Conservation (phyloP, 2,888 invertebrate genomes). For the Protophormia terraenovae region DNA sequence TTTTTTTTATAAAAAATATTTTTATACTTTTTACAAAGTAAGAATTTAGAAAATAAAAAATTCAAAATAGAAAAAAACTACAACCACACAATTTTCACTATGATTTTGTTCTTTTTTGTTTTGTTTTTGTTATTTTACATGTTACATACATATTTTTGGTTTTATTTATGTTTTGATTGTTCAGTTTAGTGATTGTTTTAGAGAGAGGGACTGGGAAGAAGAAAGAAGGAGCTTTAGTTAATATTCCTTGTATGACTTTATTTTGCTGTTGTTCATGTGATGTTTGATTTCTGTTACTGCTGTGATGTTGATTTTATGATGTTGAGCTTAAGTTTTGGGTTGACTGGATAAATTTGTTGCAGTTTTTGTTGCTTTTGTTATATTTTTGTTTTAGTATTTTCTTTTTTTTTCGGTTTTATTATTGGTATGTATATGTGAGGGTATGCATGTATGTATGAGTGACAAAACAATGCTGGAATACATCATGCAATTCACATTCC, state of each 20-base stretch:
- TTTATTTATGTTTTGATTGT: constrained; percentile 51
- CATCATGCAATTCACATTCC: not conserved
- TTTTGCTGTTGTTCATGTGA: not conserved
- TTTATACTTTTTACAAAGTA: constrained; percentile 18
- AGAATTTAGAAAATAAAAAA: constrained; percentile 35
- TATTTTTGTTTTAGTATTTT: constrained; percentile 14
- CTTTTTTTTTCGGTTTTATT: constrained; percentile 12
- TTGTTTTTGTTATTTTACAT: constrained; percentile 13
- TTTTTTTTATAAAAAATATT: constrained; percentile 25
- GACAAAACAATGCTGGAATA: constrained; percentile 2
- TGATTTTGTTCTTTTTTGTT: constrained; percentile 29
- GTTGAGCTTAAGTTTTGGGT: constrained; percentile 48
- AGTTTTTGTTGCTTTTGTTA: constrained; percentile 16
- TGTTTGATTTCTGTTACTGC: not conserved
- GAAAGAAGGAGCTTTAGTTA: constrained; percentile 4
- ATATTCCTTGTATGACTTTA: constrained; percentile 35
- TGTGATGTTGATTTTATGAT: constrained; percentile 41
- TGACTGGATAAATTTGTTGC: constrained; percentile 44
- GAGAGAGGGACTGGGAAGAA: not conserved
- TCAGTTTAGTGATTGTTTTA: constrained; percentile 1
- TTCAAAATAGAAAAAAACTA: constrained; percentile 48
- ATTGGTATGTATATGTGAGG: not conserved
- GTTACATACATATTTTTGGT: constrained; percentile 26
- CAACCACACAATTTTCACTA: constrained; percentile 62
- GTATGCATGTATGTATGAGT: not conserved